Percentiles rank a stretch among this genome's conserved stretches.
phyloP scores from a whole-genome alignment of 2,113 vertebrate species.

The Clarias magur region DNA sequence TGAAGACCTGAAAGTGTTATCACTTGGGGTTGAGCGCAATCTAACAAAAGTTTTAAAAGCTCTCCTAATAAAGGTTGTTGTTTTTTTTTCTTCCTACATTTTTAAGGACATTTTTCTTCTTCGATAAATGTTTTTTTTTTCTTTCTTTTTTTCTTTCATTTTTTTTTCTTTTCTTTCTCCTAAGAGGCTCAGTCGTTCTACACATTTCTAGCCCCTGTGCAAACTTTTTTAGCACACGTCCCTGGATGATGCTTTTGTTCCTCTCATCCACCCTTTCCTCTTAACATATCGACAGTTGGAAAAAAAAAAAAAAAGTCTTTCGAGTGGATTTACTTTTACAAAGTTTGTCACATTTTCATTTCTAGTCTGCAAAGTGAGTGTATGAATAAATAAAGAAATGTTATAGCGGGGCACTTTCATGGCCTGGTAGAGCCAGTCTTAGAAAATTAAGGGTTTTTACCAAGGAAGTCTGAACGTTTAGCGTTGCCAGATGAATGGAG shows the following conservation, averaged over 20 bases:
- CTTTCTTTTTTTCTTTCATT: too few species aligned
- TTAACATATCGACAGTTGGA: neutral
- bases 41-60: too few species aligned
- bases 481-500: neutral
- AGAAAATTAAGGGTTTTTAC: slow-evolving; percentile 23
- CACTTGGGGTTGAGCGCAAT: too few species aligned
- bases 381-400: slow-evolving; percentile 38
- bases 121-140: too few species aligned
- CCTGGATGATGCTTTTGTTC: neutral
- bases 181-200: neutral
- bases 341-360: neutral
- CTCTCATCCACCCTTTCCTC: neutral
- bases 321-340: neutral
- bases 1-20: too few species aligned
- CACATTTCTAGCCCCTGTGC: neutral
- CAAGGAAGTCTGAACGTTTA: slow-evolving; percentile 21
- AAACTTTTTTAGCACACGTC: too few species aligned
- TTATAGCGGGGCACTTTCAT: slow-evolving; percentile 24
- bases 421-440: slow-evolving; percentile 10
- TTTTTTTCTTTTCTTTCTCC: too few species aligned
- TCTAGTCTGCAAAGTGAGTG: slow-evolving; percentile 1
- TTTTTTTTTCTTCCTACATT: too few species aligned
- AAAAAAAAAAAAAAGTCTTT: neutral
- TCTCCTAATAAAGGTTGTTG: too few species aligned
- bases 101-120: too few species aligned